Percentiles rank a stretch among this genome's conserved stretches.
phyloP scores from a whole-genome alignment of 2,113 vertebrate species.

The Albula glossodonta region DNA sequence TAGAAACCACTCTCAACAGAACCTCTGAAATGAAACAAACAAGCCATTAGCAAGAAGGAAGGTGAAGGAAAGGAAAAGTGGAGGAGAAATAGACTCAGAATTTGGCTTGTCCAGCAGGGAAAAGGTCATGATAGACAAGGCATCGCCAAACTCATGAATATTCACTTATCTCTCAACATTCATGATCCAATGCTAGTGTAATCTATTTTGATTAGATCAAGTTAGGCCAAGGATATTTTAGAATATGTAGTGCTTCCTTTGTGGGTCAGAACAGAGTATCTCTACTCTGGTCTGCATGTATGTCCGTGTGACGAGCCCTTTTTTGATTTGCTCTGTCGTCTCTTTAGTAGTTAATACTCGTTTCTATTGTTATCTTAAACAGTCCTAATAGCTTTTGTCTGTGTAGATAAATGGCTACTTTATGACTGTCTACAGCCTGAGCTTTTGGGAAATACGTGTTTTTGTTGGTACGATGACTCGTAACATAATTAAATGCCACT shows the following conservation, averaged over 20 bases:
- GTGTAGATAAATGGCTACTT: slow-evolving; percentile 36
- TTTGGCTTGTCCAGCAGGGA: background rate
- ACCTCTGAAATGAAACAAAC: slow-evolving; percentile 43
- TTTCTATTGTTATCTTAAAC: slow-evolving; percentile 40
- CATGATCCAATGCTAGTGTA: background rate
- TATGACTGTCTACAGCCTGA: slow-evolving; percentile 35
- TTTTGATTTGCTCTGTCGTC: background rate
- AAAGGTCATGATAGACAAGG: background rate
- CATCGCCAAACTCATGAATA: background rate
- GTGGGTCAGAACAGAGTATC: background rate
- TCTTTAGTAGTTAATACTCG: background rate
- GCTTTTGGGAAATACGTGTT: slow-evolving; percentile 44
- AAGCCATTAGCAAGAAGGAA: slow-evolving; percentile 40
- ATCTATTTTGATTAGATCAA: background rate
- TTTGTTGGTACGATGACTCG: slow-evolving; percentile 50
- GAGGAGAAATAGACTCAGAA: slow-evolving; percentile 18
- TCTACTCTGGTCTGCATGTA: background rate
- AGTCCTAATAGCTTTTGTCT: slow-evolving; percentile 41
- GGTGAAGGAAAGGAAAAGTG: slow-evolving; percentile 39
- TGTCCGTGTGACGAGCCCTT: too few species aligned
- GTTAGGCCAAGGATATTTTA: background rate
- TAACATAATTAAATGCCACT: slow-evolving; percentile 59
- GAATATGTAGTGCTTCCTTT: background rate
- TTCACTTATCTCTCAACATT: background rate
- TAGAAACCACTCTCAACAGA: slow-evolving; percentile 42